These are phyloP conservation scores for Lithosia quadra DNA, from an alignment of 2,888 invertebrate genomes.

Conservation along the genomic window DNA sequence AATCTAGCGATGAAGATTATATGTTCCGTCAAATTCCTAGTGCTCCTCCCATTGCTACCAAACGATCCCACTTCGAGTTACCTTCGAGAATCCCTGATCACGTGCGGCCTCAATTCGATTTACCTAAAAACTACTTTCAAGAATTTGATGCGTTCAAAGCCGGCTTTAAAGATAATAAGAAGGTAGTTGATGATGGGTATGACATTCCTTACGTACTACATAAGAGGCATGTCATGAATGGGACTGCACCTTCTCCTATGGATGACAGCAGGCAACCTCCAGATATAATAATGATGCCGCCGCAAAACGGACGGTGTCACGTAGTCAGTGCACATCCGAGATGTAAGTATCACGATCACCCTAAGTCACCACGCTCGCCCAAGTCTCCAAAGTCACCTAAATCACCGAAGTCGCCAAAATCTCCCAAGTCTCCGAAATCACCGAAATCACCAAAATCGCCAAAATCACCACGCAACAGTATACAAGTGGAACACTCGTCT, in stretches of 20 bases:
- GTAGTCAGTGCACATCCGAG: conserved; percentile 80
- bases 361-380: conserved; percentile 82
- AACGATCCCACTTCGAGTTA: conserved; percentile 90
- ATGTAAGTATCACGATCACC: conserved; percentile 84
- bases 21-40: conserved; percentile 92
- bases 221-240: conserved; percentile 95
- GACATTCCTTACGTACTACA: conserved; percentile 95
- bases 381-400: conserved; percentile 86
- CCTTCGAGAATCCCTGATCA: conserved; percentile 87
- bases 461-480: conserved; percentile 81
- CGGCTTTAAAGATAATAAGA: conserved; percentile 83
- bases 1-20: conserved; percentile 94
- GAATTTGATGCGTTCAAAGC: conserved; percentile 88
- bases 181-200: conserved; percentile 84
- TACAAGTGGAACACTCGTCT: conserved; percentile 74
- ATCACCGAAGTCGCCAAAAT: conserved; percentile 89
- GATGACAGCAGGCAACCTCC: conserved; percentile 79
- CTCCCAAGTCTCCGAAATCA: conserved; percentile 88
- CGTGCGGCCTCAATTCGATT: conserved; percentile 89
- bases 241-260: conserved; percentile 89
- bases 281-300: conserved; percentile 80
- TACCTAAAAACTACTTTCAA: conserved; percentile 91
- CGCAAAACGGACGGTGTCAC: conserved; percentile 78
- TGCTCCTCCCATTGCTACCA: conserved; percentile 90
- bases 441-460: conserved; percentile 87